These are phyloP conservation scores for Helostoma temminkii DNA, from an alignment of 2,797 vertebrate genomes.

Conservation along the genomic window DNA sequence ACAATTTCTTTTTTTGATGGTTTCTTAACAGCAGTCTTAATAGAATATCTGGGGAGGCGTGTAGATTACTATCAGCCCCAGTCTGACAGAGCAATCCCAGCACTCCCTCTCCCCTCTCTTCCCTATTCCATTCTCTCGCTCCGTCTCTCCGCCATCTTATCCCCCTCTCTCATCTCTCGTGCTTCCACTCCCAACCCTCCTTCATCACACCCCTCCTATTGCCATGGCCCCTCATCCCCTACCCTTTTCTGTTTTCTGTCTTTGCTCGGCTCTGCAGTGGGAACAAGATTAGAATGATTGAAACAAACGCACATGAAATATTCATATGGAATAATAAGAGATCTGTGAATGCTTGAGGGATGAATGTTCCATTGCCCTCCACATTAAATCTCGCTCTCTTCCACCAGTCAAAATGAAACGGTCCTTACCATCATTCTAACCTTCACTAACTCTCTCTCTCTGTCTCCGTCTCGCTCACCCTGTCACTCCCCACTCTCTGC, in stretches of 20 bases:
- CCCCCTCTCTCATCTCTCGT: slow-evolving; percentile 73
- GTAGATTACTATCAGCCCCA: slow-evolving; percentile 83
- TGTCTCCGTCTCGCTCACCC: slow-evolving; percentile 72
- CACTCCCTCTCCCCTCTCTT: slow-evolving; percentile 65
- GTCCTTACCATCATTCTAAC: slow-evolving; percentile 85
- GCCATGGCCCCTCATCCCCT: slow-evolving; percentile 44
- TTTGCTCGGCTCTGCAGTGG: slow-evolving; percentile 73
- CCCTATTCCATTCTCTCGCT: slow-evolving; percentile 61
- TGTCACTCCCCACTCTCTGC: slow-evolving; percentile 72
- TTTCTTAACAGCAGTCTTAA: slow-evolving; percentile 87
- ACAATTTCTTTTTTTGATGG: slow-evolving; percentile 86
- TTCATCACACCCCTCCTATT: slow-evolving; percentile 35
- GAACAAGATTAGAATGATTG: slow-evolving; percentile 87
- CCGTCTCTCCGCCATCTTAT: slow-evolving; percentile 79
- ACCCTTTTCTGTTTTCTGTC: slow-evolving; percentile 77
- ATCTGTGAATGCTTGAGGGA: slow-evolving; percentile 85
- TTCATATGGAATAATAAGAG: slow-evolving; percentile 88
- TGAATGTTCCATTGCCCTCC: slow-evolving; percentile 85
- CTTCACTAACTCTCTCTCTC: slow-evolving; percentile 82
- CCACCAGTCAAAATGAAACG: slow-evolving; percentile 85
- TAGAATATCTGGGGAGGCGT: slow-evolving; percentile 85
- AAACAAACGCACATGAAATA: slow-evolving; percentile 89
- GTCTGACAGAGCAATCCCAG: slow-evolving; percentile 83
- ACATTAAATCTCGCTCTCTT: slow-evolving; percentile 85
- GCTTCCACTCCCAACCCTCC: slow-evolving; percentile 43